Percentiles rank a stretch among this genome's conserved stretches.
Evolutionary conservation across 1,140 invertebrate species (phyloP).

Genomic region (Agraylea sexmaculata): DNA sequence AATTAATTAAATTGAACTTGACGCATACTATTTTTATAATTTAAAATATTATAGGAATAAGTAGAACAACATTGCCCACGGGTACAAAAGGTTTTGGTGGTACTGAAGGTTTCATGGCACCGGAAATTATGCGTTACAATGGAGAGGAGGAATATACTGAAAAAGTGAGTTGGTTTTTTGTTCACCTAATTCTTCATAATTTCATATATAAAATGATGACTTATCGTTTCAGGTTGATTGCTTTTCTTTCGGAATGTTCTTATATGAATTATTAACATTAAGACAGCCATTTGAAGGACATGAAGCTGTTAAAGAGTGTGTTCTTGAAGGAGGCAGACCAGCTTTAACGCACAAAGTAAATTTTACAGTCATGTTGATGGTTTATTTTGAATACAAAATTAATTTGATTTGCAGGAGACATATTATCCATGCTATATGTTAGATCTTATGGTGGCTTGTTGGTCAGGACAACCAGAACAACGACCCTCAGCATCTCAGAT

Average conservation of each 20-base stretch:
- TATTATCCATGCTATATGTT: conserved; percentile 82
- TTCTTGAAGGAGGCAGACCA: conserved; percentile 87
- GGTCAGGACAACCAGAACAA: conserved; percentile 43
- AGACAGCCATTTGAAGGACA: conserved; percentile 90
- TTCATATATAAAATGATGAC: neutral
- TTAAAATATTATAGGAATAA: conserved; percentile 57
- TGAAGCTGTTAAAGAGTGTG: conserved; percentile 91
- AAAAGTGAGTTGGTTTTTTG: conserved; percentile 48
- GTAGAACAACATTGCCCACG: conserved; percentile 72
- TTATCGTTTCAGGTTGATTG: conserved; percentile 68
- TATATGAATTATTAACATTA: conserved; percentile 90
- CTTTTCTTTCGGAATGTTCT: conserved; percentile 98
- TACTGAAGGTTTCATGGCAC: conserved; percentile 97
- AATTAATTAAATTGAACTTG: no score
- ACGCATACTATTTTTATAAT: no score
- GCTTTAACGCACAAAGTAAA: conserved; percentile 66
- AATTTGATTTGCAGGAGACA: conserved; percentile 40
- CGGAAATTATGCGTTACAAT: conserved; percentile 95
- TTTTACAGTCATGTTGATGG: neutral
- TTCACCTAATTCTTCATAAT: neutral
- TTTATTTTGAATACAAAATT: neutral
- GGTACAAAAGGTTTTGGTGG: conserved; percentile 96
- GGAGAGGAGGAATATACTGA: conserved; percentile 98
- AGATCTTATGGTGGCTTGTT: conserved; percentile 92
- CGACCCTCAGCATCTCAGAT: conserved; percentile 89